A percentile compares a stretch with the other conserved stretches of the same genome.
Evolutionary conservation across 2,888 invertebrate species (phyloP).

Genomic region (Brenthis hecate): DNA sequence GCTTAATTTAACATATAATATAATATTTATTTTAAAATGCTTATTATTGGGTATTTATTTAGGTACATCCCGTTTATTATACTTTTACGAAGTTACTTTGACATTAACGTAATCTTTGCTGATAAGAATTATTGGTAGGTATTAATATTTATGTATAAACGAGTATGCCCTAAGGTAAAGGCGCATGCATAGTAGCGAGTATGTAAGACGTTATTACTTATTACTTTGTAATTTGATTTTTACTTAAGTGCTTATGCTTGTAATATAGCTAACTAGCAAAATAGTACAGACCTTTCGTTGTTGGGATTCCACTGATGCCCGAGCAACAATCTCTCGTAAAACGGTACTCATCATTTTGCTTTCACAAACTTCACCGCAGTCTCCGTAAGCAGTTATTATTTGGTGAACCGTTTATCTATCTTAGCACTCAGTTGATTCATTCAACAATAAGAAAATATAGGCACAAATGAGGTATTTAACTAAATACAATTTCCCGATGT

Average conservation of each 20-base stretch:
- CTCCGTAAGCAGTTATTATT: slow-evolving; percentile 37
- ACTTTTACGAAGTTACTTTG: too few species aligned
- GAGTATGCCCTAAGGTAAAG: too few species aligned
- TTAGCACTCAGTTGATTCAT: slow-evolving; percentile 34
- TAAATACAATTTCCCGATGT: slow-evolving; percentile 45
- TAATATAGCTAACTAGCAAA: background rate
- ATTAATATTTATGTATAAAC: too few species aligned
- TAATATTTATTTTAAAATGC: too few species aligned
- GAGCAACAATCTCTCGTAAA: slow-evolving; percentile 70
- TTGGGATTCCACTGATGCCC: slow-evolving; percentile 64
- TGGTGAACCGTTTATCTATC: slow-evolving; percentile 40
- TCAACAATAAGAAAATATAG: slow-evolving; percentile 35
- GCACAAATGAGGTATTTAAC: slow-evolving; percentile 42
- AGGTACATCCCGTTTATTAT: too few species aligned
- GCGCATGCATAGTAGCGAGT: too few species aligned
- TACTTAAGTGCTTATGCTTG: background rate
- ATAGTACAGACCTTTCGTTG: slow-evolving; percentile 62
- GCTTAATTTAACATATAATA: too few species aligned
- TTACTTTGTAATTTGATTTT: background rate
- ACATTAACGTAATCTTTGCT: too few species aligned
- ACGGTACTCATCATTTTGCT: slow-evolving; percentile 69
- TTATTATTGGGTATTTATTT: too few species aligned
- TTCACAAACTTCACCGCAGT: slow-evolving; percentile 52
- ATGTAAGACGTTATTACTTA: too few species aligned
- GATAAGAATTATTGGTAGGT: too few species aligned